Evolutionary conservation across 1,140 invertebrate species (phyloP).

Genomic region (Stegodyphus mimosarum): DNA sequence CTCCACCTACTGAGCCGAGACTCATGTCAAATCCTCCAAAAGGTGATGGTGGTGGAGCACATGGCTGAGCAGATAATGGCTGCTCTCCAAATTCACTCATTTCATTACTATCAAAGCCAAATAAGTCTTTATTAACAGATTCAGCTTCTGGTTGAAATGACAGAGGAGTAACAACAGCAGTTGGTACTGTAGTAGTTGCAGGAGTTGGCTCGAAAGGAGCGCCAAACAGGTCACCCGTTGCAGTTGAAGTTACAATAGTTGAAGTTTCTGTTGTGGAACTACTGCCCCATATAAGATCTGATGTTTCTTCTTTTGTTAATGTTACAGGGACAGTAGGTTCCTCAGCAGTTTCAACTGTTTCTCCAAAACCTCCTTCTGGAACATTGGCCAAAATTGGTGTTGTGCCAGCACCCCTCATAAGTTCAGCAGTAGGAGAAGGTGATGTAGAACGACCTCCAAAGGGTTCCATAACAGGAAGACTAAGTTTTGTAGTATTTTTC

Average conservation of each 20-base stretch:
- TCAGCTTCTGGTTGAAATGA: slow-evolving; percentile 10
- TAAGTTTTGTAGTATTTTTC: slow-evolving; percentile 54
- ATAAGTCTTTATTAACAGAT: slow-evolving; percentile 33
- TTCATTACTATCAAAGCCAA: slow-evolving; percentile 47
- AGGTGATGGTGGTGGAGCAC: slow-evolving; percentile 58
- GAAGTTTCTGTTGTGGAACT: background rate
- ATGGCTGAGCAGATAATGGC: slow-evolving; percentile 37
- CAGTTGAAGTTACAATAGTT: slow-evolving; percentile 1
- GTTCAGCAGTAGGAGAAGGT: slow-evolving; percentile 61
- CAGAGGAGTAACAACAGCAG: slow-evolving; percentile 49
- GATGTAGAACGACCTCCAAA: slow-evolving; percentile 60
- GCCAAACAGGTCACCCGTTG: slow-evolving; percentile 32
- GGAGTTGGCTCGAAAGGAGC: slow-evolving; percentile 51
- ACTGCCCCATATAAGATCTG: slow-evolving; percentile 32
- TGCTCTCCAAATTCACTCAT: slow-evolving; percentile 20
- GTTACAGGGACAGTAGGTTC: slow-evolving; percentile 32
- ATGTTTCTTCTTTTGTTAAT: slow-evolving; percentile 17
- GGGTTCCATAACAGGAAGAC: slow-evolving; percentile 61
- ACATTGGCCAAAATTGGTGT: slow-evolving; percentile 63
- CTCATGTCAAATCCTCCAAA: slow-evolving; percentile 56
- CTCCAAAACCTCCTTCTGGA: slow-evolving; percentile 61
- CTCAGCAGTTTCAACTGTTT: slow-evolving; percentile 55
- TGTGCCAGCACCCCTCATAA: slow-evolving; percentile 62
- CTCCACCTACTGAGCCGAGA: background rate
- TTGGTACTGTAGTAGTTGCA: slow-evolving; percentile 14